phyloP scores from a whole-genome alignment of 2,113 vertebrate species.

The Cinclus cinclus region DNA sequence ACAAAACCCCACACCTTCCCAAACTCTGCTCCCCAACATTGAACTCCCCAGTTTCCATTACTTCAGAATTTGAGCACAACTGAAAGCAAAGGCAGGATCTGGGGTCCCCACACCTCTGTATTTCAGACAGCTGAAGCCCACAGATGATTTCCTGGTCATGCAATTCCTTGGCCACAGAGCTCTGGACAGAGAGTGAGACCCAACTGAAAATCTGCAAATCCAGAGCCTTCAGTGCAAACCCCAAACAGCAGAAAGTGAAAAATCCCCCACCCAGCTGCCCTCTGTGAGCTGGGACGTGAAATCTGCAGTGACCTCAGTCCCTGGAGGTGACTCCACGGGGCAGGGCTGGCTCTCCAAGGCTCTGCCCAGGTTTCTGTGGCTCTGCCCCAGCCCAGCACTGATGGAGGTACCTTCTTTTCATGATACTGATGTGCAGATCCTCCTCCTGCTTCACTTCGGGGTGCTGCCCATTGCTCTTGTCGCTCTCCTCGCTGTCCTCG shows the following conservation, averaged over 20 bases:
- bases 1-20: neutral
- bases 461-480: conserved; percentile 82
- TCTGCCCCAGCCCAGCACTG: neutral
- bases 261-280: neutral
- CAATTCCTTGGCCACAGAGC: neutral
- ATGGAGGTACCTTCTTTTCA: conserved; percentile 90
- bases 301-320: neutral
- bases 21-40: neutral
- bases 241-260: accelerated
- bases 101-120: accelerated
- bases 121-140: neutral
- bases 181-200: neutral
- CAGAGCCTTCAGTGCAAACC: neutral
- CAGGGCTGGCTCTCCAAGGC: neutral
- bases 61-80: accelerated
- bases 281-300: neutral
- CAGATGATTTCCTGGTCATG: neutral
- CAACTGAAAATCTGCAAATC: neutral
- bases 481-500: conserved; percentile 88
- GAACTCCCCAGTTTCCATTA: neutral
- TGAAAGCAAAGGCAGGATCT: neutral
- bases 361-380: neutral
- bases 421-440: conserved; percentile 88
- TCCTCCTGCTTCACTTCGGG: conserved; percentile 91
- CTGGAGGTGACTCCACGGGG: neutral